Percentiles rank a stretch among this genome's conserved stretches.
phyloP scores from a whole-genome alignment of 2,888 invertebrate genomes.

The Leptarthrus brevirostris region DNA sequence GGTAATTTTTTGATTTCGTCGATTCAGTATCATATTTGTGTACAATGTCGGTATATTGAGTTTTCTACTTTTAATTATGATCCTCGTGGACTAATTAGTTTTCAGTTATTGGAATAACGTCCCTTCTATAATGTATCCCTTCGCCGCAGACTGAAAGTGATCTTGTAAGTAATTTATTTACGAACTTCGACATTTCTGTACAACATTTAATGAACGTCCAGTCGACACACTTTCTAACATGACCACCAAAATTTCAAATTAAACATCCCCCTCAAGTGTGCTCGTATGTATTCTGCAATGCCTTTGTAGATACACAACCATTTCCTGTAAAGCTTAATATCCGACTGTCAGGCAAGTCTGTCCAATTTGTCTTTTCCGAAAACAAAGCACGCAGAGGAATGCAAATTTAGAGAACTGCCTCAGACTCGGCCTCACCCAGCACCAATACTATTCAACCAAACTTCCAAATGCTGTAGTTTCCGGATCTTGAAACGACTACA shows the following conservation, averaged over 20 bases:
- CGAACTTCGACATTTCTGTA: too few species aligned
- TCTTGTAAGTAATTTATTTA: too few species aligned
- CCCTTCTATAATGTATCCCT: too few species aligned
- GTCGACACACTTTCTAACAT: background rate
- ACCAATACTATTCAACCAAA: background rate
- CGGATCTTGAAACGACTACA: background rate
- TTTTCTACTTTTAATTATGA: too few species aligned
- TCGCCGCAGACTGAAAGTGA: too few species aligned
- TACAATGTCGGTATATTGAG: too few species aligned
- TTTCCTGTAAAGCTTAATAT: slow-evolving; percentile 10
- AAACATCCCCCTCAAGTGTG: background rate
- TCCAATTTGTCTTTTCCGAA: slow-evolving; percentile 8
- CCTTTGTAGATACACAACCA: background rate
- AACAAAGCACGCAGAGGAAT: background rate
- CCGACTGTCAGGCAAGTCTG: slow-evolving; percentile 6
- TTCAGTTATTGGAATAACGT: too few species aligned
- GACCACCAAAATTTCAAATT: slow-evolving; percentile 3
- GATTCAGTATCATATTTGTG: too few species aligned
- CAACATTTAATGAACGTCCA: too few species aligned
- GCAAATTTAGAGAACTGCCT: slow-evolving; percentile 1
- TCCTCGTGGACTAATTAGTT: too few species aligned
- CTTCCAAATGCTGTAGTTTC: background rate
- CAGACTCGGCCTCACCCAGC: background rate
- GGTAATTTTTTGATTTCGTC: too few species aligned
- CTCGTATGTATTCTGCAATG: background rate